Evolutionary conservation across 1,140 invertebrate species (phyloP), one percentile per base, ranked within the genome.

Genomic region (Drosophila orosa): DNA sequence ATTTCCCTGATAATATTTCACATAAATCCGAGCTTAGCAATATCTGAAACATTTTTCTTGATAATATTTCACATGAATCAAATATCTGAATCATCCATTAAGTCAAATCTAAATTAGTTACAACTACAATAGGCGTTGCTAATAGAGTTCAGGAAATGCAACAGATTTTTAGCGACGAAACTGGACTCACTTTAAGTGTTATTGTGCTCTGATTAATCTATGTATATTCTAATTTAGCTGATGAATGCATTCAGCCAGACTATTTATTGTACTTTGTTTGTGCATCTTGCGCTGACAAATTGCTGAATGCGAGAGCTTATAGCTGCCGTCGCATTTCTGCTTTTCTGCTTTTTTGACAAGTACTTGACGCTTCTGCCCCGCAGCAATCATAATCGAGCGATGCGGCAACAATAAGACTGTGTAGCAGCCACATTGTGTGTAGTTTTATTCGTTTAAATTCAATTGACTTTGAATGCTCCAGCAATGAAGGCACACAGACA

Each of bases 381-480:
- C 69, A 54, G 68, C 63, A 65, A 63, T 81, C 78, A 78, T 82
- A 82, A 74, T 68, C 79, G 71, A 67, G 59, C 77, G 31, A 44
- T 52, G 54, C 75, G 61, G 59, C 54, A 57, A 78, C 74, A 69
- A 77, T 75, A 77, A 77, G 63, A 77, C 68, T 71, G 40, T 55
- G 63, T 39, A 27, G 67, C 61, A 85, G 69, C 77, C 72, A 61
- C 72, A 76, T 73, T 86, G 82, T 86, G 75, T 82, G 83, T 85
- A 82, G 74, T 87, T 86, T 79, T 83, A 86, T 86, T 86, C 83
- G 83, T 87, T 86, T 86, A 86, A 86, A 86, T 86, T 89, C 83
- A 87, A 87, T 87, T 87, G 83, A 87, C 83, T 87, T 87, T 87
- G 83, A 87, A 87, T 87, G 83, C 83, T 87, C 83, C 79, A 79